phyloP scores from a whole-genome alignment of 2,888 invertebrate species.

The Tipula lateralis region DNA sequence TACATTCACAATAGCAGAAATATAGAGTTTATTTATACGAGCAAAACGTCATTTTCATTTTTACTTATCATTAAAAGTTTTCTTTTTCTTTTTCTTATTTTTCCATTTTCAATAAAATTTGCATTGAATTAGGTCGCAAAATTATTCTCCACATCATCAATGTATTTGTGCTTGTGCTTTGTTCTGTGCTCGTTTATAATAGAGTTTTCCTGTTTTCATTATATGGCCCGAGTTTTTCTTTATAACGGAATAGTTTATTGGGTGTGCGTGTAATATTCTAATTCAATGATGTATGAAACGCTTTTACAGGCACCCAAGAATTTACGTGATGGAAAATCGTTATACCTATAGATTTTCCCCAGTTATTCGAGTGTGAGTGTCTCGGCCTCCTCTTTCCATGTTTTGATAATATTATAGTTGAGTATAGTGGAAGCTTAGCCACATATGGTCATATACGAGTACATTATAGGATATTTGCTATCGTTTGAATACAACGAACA shows the following conservation, averaged over 20 bases:
- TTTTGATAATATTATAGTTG: too few relatives aligned
- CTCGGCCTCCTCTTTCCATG: background rate
- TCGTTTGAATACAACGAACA: background rate
- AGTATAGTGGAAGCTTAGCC: background rate
- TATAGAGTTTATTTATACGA: background rate
- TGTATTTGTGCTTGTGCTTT: background rate
- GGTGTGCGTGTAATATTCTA: background rate
- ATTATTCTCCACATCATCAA: background rate
- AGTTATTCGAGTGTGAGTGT: background rate
- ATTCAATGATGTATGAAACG: background rate
- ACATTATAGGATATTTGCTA: background rate
- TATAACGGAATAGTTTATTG: background rate
- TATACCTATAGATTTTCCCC: background rate
- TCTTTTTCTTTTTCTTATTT: background rate
- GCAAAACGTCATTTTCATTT: background rate
- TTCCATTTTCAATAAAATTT: background rate
- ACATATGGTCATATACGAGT: background rate
- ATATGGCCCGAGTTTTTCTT: background rate
- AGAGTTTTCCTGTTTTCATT: background rate
- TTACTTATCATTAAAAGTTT: background rate
- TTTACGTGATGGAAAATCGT: background rate
- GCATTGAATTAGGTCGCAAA: slow-evolving; percentile 2
- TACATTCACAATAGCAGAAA: background rate
- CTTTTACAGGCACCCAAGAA: background rate
- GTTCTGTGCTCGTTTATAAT: background rate